These are phyloP conservation scores for Spisula subtruncata DNA, from an alignment of 2,888 invertebrate genomes.

Conservation along the genomic window DNA sequence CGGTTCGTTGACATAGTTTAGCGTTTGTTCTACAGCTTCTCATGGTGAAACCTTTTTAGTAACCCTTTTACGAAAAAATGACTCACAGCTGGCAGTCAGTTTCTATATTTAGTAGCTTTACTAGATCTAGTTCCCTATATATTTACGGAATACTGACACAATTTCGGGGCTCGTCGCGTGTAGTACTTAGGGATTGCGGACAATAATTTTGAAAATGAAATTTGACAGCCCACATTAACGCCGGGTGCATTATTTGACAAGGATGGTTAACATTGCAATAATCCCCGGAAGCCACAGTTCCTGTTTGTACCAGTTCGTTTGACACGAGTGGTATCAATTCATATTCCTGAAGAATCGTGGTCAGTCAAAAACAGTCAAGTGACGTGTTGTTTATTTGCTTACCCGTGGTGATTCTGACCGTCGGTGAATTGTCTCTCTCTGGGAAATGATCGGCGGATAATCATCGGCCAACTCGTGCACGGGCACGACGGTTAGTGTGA, in stretches of 20 bases:
- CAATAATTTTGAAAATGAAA: no score
- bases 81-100: no score
- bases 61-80: no score
- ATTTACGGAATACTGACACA: no score
- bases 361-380: conserved; percentile 1
- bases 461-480: background rate
- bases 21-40: no score
- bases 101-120: no score
- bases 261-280: background rate
- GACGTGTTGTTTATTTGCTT: background rate
- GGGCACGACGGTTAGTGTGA: background rate
- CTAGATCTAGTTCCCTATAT: no score
- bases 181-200: no score
- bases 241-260: background rate
- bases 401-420: background rate
- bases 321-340: background rate
- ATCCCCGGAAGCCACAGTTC: conserved; percentile 13
- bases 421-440: background rate
- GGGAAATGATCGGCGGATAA: background rate
- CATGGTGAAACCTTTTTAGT: no score
- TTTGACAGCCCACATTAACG: no score
- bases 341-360: background rate
- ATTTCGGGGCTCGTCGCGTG: no score
- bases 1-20: no score
- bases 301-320: conserved; percentile 24